A percentile compares a stretch with the other conserved stretches of the same genome.
Conservation (phyloP, 2,797 vertebrate genomes). For the Acanthiza pusilla region DNA sequence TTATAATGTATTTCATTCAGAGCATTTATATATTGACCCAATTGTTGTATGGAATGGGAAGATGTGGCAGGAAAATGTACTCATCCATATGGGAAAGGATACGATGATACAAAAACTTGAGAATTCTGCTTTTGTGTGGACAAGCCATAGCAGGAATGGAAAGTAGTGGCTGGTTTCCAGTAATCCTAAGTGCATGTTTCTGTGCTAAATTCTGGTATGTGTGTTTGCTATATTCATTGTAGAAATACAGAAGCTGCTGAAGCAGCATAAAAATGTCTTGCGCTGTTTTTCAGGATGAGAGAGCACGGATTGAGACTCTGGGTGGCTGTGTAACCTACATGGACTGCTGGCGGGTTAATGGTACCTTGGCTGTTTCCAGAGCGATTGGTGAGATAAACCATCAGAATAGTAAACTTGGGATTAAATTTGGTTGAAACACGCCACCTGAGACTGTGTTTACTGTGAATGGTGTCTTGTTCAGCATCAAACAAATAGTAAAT, state of each 20-base stretch:
- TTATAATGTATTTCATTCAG: background rate
- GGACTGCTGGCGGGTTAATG: slow-evolving; percentile 97
- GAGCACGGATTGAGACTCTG: slow-evolving; percentile 86
- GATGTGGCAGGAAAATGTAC: background rate
- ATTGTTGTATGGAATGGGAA: background rate
- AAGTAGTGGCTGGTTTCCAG: background rate
- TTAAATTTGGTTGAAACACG: background rate
- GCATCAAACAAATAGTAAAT: background rate
- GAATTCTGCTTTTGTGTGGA: background rate
- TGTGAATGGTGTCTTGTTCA: background rate
- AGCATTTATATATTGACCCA: background rate
- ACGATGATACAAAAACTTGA: background rate
- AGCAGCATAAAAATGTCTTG: background rate
- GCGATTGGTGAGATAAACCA: slow-evolving; percentile 85
- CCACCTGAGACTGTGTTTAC: background rate
- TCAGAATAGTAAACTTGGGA: background rate
- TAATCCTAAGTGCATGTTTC: background rate
- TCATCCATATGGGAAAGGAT: background rate
- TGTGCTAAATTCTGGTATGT: background rate
- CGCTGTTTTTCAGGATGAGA: slow-evolving; percentile 83
- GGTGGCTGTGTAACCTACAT: slow-evolving; percentile 91
- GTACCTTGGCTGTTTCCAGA: slow-evolving; percentile 93
- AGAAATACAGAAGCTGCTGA: background rate
- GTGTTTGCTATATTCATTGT: background rate
- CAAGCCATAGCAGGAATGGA: background rate